A percentile compares a stretch with the other conserved stretches of the same genome.
phyloP scores from a whole-genome alignment of 2,113 vertebrate species.

The Chaetorhynchus papuensis region DNA sequence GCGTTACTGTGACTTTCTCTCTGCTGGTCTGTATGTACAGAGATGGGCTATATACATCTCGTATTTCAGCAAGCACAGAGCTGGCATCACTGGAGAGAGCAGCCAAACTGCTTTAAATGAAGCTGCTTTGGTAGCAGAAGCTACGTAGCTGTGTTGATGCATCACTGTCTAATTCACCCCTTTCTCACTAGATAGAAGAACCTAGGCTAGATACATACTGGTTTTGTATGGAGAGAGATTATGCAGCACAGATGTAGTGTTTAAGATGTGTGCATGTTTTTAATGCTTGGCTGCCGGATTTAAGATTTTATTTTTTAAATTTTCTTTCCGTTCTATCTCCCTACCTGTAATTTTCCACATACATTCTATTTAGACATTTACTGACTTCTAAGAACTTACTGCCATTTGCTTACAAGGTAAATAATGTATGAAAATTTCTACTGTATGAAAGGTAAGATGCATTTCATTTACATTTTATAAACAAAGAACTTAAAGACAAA shows the following conservation, averaged over 20 bases:
- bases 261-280: neutral
- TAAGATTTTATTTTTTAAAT: neutral
- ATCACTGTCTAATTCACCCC: neutral
- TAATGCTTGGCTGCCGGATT: neutral
- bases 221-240: neutral
- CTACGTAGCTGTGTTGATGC: neutral
- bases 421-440: neutral
- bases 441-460: neutral
- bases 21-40: neutral
- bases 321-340: neutral
- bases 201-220: neutral
- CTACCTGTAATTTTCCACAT: neutral
- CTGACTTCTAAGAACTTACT: neutral
- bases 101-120: neutral
- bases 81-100: neutral
- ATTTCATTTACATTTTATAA: conserved; percentile 8
- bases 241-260: neutral
- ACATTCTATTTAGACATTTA: neutral
- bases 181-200: neutral
- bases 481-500: neutral
- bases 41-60: neutral
- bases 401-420: neutral
- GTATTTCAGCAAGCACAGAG: neutral
- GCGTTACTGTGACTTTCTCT: neutral
- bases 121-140: neutral